These are phyloP conservation scores for Prionace glauca DNA, from an alignment of 2,797 vertebrate species.

Conservation along the genomic window DNA sequence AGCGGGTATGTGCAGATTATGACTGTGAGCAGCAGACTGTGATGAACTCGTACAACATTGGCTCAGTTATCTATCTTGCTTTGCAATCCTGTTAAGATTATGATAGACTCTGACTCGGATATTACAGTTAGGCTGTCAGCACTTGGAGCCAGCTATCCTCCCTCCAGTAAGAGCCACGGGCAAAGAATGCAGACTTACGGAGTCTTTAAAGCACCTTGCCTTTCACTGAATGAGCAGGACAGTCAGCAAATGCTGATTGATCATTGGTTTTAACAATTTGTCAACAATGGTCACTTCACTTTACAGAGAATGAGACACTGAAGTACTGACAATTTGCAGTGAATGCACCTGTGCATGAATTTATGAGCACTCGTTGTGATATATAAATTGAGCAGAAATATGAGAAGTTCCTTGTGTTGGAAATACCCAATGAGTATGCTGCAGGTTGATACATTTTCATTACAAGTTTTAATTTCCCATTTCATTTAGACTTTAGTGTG, in stretches of 20 bases:
- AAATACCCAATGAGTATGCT: neutral
- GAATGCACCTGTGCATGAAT: neutral
- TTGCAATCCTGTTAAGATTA: slow-evolving; percentile 19
- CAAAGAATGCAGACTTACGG: neutral
- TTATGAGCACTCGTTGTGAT: neutral
- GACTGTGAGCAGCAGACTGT: slow-evolving; percentile 16
- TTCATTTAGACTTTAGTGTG: neutral
- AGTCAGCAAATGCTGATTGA: slow-evolving; percentile 18
- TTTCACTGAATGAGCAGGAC: neutral
- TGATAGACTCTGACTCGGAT: neutral
- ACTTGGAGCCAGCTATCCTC: slow-evolving; percentile 1
- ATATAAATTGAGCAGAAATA: neutral
- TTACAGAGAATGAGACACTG: neutral
- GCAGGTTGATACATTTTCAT: neutral
- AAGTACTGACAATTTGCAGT: neutral
- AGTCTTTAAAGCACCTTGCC: neutral
- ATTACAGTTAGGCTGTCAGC: slow-evolving; percentile 10
- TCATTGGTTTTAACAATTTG: neutral
- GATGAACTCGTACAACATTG: neutral
- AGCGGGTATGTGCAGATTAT: slow-evolving; percentile 16
- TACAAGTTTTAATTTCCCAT: neutral
- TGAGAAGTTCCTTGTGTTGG: neutral
- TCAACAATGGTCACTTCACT: neutral
- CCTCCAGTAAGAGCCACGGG: neutral
- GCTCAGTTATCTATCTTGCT: slow-evolving; percentile 6